Evolutionary conservation across 2,113 vertebrate species (phyloP), one percentile per base, ranked within the genome.

Genomic region (Merops nubicus): DNA sequence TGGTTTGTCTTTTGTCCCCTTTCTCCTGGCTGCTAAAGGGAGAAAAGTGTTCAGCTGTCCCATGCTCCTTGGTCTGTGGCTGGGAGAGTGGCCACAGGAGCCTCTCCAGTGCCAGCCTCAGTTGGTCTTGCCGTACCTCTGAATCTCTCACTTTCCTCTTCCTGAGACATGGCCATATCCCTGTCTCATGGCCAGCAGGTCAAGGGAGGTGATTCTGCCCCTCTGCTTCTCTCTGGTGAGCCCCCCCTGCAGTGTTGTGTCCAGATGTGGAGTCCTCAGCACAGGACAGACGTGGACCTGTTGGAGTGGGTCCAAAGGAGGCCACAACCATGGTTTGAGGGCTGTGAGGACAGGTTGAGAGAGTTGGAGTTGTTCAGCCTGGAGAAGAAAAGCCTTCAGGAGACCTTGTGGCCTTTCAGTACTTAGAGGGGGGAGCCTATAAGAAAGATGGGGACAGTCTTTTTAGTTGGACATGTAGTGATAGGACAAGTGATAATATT

Each of bases 1-100:
- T 56, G 40, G 21, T 31, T 50, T 76, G 18, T 48, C 34, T 72
- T 81, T 60, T 1, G 2, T 15, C 34, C 42, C 53, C 31, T 67
- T 87, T 70, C 60, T 84, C 75, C 42, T n/a, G 50, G 16, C 22
- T 77, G 53, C 34, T 45, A 16, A 25, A 86, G 45, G 60, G 26
- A 59, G 14, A 74, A 64, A 68, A 36, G 11, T 56, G 60, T 43
- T 76, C 19, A 59, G 50, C 23, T 74, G 28, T n/a, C 22, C 28
- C 8, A 8, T 0, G 0, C 1, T 77, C 38, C 51, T 59, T 2
- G 2, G 78, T 42, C 51, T 2, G 0, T 4, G 31, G 14, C 75
- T 51, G 43, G 29, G 48, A 40, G 3, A 60, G 13, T 0, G 0
- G 28, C 60, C 59, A 40, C 4, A 0, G 50, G 13, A 64, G 5